Evolutionary conservation across 2,113 vertebrate genomes (phyloP), one percentile per base, ranked within the genome.

Genomic region (Tringa solitaria): DNA sequence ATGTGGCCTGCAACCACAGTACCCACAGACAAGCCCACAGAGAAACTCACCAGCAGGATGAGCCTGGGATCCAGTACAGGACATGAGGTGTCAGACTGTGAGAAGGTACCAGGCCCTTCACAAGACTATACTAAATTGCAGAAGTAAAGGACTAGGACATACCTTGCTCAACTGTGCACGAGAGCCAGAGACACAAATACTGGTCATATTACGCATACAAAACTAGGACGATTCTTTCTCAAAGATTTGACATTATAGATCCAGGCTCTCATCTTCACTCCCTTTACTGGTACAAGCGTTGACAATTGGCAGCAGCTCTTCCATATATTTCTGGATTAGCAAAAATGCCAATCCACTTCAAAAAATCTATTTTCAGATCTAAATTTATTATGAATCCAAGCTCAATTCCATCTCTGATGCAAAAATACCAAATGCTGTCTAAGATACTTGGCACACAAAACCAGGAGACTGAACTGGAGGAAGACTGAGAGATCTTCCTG

Each of bases 341-440:
- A 78, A 87, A 90, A 83, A 69, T 41, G 3, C 27, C 41, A 74
- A 57, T 64, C 82, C 15, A 37, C 37, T 87, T 82, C 10, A 74
- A 67, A 67, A 89, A 61, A 33, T 74, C 45, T 87, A 19, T 59
- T 90, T 94, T 82, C 30, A 51, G 33, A 78, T 92, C 46, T 28
- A 84, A 69, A 26, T 15, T 51, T 73, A 22, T 22, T 74, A 56
- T 23, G 60, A 78, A 94, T 85, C 41, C 26, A 90, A 92, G 18
- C 41, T 64, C 28, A 64, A 6, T 14, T 78, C 50, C 45, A 56
- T n/a, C 35, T 81, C 28, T 46, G 24, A 60, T 61, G 30, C 41
- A 84, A 17, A 65, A 15, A 59, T 32, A 78, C 26, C 60, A 92
- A 92, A 69, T 61, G 54, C 30, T 81, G 33, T 32, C 45, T 90